Base-by-base conservation (phyloP, 2,797 vertebrate genomes). In the Epinephelus coioides region DNA sequence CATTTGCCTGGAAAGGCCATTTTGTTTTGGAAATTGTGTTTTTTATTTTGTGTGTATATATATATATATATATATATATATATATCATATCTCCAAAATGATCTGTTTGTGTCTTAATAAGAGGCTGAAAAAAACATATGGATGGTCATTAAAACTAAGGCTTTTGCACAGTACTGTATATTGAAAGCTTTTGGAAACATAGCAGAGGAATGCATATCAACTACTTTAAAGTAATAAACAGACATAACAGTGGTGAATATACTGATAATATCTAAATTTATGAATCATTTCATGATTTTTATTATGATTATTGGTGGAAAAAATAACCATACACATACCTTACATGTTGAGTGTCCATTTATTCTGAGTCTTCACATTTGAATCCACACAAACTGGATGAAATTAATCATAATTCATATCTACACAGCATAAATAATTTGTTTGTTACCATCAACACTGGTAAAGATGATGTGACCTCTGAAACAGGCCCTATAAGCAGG, bases 361-460 rank as follows among this genome's bases (percentile, higher is more conserved):
- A 93, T 92, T 94, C 40, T 57, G 77, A 73, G 77, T 87, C 73
- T 91, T 34, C 34, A 34, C 34, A 34, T 34, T 34, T 34, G 34
- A 34, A 34, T 34, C 34, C 34, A 75, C 57, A 81, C 61, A 50
- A 14, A 90, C 77, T 65, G 74, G 80, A 85, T 73, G 84, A 75
- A 83, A 73, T 72, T 67, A 12, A 78, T 79, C 65, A 76, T 86
- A 71, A 51, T 84, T 86, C 78, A 80, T 86, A 92, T 93, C 84
- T 88, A 90, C 79, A 94, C 72, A 81, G 82, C 88, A 94, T 93
- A 94, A 90, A 93, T 88, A 89, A 83, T 83, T 75, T 86, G 76
- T 87, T 82, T 86, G 82, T 84, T 82, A 79, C 63, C 63, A 85
- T 77, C 65, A 88, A 88, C 83, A 86, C 53, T 68, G 73, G 69